Evolutionary conservation across 2,113 vertebrate genomes (phyloP), one percentile per base, ranked within the genome.

Genomic region (Mormyrus iriodes): DNA sequence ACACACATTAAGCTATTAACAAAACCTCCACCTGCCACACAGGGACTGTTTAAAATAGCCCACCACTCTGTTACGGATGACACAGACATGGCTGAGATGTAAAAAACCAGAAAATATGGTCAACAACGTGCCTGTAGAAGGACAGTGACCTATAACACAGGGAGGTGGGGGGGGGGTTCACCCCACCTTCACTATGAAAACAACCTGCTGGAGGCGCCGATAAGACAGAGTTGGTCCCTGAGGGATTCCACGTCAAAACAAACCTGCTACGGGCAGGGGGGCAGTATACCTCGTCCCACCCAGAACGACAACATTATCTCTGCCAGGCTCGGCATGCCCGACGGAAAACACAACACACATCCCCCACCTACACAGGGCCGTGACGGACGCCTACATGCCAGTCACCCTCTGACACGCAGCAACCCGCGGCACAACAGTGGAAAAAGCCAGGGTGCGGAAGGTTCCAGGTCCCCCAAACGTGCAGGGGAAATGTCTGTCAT

Each of bases 301-400:
- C 93, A 90, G 90, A 69, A 89, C 55, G 87, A 93, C 90, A 91
- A 92, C 90, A 92, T 94, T 95, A 95, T 96, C 95, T 95, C 93
- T 92, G 88, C 90, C 90, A 84, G 84, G 10, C 94, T 93, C 89
- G 79, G 92, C 90, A 91, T 90, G 89, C 92, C 88, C 90, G 92
- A 90, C 69, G 93, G 94, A 93, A 94, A 94, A 91, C 87, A 90
- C 93, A 93, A 94, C 92, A 93, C 92, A 10, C 19, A 1, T 5
- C 82, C 19, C 10, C 49, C 84, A 24, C 44, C 21, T 76, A 89
- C 88, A 87, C 31, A 39, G 27, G 87, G 35, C 8, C 12, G 31
- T 44, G 55, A 89, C 27, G 90, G 91, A 94, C 94, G 94, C 94
- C 94, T 90, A 91, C 91, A 91, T 91, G 88, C 90, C 90, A 92